Conservation (phyloP, 2,797 vertebrate species). For the Leontopithecus rosalia region DNA sequence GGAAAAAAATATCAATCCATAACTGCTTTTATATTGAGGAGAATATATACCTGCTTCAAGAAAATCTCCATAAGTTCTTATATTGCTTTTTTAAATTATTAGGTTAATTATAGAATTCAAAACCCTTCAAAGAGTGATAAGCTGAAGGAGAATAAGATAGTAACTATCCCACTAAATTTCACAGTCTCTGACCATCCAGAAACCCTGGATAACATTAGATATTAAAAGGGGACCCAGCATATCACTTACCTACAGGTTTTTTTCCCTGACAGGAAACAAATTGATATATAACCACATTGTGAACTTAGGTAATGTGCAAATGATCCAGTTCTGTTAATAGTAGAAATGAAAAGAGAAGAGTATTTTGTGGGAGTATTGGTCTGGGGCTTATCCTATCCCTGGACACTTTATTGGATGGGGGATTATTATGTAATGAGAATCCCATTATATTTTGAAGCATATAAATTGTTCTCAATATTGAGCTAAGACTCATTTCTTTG, state of each 20-base stretch:
- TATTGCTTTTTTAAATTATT: neutral
- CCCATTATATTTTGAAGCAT: neutral
- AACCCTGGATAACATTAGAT: neutral
- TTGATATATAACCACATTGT: neutral
- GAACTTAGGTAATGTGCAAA: neutral
- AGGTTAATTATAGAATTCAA: neutral
- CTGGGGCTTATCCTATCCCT: neutral
- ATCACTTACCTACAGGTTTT: neutral
- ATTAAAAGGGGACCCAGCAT: neutral
- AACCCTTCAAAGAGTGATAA: neutral
- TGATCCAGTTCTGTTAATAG: neutral
- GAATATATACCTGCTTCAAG: neutral
- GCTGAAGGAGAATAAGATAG: neutral
- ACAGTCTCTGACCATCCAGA: neutral
- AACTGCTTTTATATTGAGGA: neutral
- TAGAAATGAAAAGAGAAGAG: neutral
- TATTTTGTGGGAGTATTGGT: neutral
- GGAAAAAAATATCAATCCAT: neutral
- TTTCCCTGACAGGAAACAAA: neutral
- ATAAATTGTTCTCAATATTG: neutral
- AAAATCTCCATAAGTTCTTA: neutral
- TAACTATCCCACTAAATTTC: neutral
- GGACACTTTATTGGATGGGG: neutral
- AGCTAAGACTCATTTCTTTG: constrained; percentile 6
- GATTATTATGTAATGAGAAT: neutral